These are phyloP conservation scores for Orussus abietinus DNA, from an alignment of 1,140 invertebrate genomes.

Conservation along the genomic window DNA sequence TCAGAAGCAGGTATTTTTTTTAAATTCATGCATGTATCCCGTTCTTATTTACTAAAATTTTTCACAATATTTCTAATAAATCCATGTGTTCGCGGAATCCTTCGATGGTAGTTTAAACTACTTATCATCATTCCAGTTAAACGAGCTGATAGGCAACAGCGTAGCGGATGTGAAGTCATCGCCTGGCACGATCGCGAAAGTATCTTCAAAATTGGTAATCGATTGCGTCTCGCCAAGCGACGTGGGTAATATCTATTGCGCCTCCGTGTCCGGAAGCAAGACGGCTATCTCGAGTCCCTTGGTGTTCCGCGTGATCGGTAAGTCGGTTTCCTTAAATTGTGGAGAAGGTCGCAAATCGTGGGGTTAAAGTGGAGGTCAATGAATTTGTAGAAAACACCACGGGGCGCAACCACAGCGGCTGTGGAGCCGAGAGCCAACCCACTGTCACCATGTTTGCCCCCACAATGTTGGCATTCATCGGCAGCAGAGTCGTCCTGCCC, in stretches of 20 bases:
- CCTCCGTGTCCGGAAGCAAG: slow-evolving; percentile 62
- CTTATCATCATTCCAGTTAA: slow-evolving; percentile 20
- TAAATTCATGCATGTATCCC: neutral
- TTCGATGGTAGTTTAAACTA: slow-evolving; percentile 10
- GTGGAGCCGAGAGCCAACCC: slow-evolving; percentile 13
- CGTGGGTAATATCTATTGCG: slow-evolving; percentile 66
- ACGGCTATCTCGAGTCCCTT: slow-evolving; percentile 50
- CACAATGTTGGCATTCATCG: slow-evolving; percentile 50
- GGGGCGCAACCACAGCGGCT: slow-evolving; percentile 6
- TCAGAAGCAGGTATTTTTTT: slow-evolving; percentile 56
- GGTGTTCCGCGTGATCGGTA: slow-evolving; percentile 44
- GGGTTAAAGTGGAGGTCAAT: too few relatives aligned
- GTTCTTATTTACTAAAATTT: slow-evolving; percentile 9
- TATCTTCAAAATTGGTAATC: slow-evolving; percentile 64
- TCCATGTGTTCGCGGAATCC: slow-evolving; percentile 17
- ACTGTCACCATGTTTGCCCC: slow-evolving; percentile 21
- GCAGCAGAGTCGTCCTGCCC: slow-evolving; percentile 63
- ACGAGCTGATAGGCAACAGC: slow-evolving; percentile 28
- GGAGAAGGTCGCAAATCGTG: too few relatives aligned
- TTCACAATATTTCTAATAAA: slow-evolving; percentile 11
- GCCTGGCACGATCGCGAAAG: slow-evolving; percentile 51
- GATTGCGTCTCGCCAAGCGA: slow-evolving; percentile 59
- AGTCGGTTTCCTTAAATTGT: too few relatives aligned
- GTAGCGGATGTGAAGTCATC: slow-evolving; percentile 12
- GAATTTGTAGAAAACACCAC: too few relatives aligned